These are phyloP conservation scores for Hemitrygon akajei DNA, from an alignment of 2,797 vertebrate genomes.

Conservation along the genomic window DNA sequence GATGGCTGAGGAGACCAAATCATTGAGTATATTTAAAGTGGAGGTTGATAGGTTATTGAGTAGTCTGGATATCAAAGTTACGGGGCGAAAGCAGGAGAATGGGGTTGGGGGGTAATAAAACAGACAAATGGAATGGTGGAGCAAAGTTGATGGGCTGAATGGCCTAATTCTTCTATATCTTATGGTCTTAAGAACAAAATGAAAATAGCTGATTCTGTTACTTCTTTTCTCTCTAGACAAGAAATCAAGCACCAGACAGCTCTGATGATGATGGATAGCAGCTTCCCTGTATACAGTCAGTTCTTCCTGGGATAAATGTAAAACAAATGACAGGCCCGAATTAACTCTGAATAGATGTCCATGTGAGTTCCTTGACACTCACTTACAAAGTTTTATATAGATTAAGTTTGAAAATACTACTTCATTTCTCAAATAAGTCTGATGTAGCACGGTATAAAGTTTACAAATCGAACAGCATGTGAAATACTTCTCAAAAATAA, in stretches of 20 bases:
- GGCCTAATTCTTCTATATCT: neutral
- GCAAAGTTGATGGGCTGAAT: neutral
- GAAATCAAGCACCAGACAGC: constrained; percentile 17
- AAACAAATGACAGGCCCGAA: neutral
- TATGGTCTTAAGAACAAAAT: neutral
- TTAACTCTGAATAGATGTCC: neutral
- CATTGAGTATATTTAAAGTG: too few species aligned
- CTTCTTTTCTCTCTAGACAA: neutral
- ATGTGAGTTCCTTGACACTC: neutral
- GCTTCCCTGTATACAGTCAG: neutral
- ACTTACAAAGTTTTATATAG: neutral
- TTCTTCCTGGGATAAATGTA: neutral
- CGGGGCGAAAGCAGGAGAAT: too few species aligned
- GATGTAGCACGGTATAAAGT: constrained; percentile 8
- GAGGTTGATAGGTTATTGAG: too few species aligned
- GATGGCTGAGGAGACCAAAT: too few species aligned
- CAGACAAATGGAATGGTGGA: too few species aligned
- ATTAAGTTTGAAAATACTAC: neutral
- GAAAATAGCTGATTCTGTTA: constrained; percentile 3
- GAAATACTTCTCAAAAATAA: neutral
- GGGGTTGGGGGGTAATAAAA: too few species aligned
- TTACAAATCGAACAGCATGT: neutral
- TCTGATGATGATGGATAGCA: constrained; percentile 14
- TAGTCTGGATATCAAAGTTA: too few species aligned
- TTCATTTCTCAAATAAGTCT: neutral